Evolutionary conservation across 2,888 invertebrate species (phyloP).

Genomic region (Deilephila porcellus): DNA sequence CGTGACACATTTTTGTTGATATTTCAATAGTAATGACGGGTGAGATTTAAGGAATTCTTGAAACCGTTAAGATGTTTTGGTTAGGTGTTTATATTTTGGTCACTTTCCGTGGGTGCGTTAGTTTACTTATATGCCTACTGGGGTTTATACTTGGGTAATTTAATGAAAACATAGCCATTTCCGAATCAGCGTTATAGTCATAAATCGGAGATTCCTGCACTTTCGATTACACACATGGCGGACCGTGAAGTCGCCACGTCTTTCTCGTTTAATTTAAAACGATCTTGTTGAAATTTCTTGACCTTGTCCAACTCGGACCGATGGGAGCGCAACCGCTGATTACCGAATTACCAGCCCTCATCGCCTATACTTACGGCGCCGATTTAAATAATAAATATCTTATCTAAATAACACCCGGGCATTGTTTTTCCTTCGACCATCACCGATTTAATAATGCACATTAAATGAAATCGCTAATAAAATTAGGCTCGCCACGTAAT

Average conservation of each 20-base stretch:
- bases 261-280: slow-evolving; percentile 54
- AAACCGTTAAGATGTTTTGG: slow-evolving; percentile 31
- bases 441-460: slow-evolving; percentile 73
- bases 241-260: slow-evolving; percentile 27
- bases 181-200: background rate
- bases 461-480: slow-evolving; percentile 80
- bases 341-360: slow-evolving; percentile 80
- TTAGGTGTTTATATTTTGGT: background rate
- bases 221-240: background rate
- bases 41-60: slow-evolving; percentile 6
- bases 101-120: too few species aligned
- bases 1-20: slow-evolving; percentile 70
- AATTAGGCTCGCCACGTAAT: slow-evolving; percentile 76
- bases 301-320: slow-evolving; percentile 71
- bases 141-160: background rate
- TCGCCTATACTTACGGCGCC: slow-evolving; percentile 80
- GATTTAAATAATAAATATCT: slow-evolving; percentile 85
- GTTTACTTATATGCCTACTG: too few species aligned
- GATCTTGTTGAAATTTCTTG: slow-evolving; percentile 67
- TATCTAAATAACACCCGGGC: slow-evolving; percentile 80
- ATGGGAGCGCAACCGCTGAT: slow-evolving; percentile 72
- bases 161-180: background rate
- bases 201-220: background rate
- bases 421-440: slow-evolving; percentile 74
- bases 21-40: slow-evolving; percentile 40